A percentile compares a stretch with the other conserved stretches of the same genome.
These are phyloP conservation scores for Ctenosaura bakeri DNA, from an alignment of 2,797 vertebrate genomes.

Conservation along the genomic window DNA sequence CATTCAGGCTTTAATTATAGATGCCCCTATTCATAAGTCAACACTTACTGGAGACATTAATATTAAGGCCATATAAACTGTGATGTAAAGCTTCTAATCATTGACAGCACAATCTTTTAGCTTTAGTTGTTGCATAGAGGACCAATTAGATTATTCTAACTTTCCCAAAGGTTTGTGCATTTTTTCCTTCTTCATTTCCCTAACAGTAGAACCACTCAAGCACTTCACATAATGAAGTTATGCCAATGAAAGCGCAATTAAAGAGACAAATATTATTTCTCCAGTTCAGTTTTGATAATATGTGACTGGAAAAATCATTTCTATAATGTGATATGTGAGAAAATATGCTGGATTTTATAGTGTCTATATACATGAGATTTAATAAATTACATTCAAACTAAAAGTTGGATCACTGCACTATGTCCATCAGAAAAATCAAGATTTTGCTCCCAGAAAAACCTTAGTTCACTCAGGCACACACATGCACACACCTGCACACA, in stretches of 20 bases:
- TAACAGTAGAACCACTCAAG: slow-evolving; percentile 66
- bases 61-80: slow-evolving; percentile 66
- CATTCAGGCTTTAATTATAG: slow-evolving; percentile 75
- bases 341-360: slow-evolving; percentile 81
- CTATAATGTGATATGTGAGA: slow-evolving; percentile 81
- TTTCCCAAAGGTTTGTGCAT: slow-evolving; percentile 55
- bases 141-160: slow-evolving; percentile 55
- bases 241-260: slow-evolving; percentile 78
- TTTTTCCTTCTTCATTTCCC: slow-evolving; percentile 56
- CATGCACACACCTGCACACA: slow-evolving; percentile 78
- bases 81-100: slow-evolving; percentile 64
- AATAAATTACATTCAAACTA: slow-evolving; percentile 86
- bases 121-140: slow-evolving; percentile 44
- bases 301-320: slow-evolving; percentile 80
- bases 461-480: slow-evolving; percentile 81
- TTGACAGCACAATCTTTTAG: slow-evolving; percentile 61
- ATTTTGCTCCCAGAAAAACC: slow-evolving; percentile 86
- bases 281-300: slow-evolving; percentile 80
- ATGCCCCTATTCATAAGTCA: slow-evolving; percentile 68
- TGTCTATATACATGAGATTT: slow-evolving; percentile 84
- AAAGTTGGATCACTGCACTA: slow-evolving; percentile 82
- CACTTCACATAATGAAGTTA: slow-evolving; percentile 77
- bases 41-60: slow-evolving; percentile 67
- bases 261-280: slow-evolving; percentile 77
- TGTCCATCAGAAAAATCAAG: slow-evolving; percentile 83